Conservation (phyloP, 2,797 vertebrate genomes). For the Australoheros facetus region DNA sequence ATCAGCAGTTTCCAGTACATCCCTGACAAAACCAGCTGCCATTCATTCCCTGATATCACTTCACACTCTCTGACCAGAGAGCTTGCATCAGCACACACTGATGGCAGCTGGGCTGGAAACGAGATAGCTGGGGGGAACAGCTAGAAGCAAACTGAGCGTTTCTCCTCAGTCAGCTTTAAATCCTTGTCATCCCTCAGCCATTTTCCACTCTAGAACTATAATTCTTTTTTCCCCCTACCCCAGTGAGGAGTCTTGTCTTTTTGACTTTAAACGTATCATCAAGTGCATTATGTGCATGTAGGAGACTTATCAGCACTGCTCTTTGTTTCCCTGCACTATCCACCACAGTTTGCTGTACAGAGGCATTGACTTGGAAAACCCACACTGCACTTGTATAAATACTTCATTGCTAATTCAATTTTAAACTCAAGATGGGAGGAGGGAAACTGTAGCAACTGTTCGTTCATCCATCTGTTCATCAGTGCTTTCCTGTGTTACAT, state of each 20-base stretch:
- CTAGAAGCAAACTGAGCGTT: slow-evolving; percentile 19
- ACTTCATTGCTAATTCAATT: slow-evolving; percentile 72
- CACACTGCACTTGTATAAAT: slow-evolving; percentile 64
- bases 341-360: slow-evolving; percentile 22
- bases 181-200: not conserved
- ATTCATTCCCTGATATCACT: slow-evolving; percentile 40
- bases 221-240: not conserved
- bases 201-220: not conserved
- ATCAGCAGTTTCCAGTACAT: slow-evolving; percentile 22
- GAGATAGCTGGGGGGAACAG: slow-evolving; percentile 2
- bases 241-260: not conserved
- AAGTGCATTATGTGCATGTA: not conserved
- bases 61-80: slow-evolving; percentile 30
- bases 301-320: slow-evolving; percentile 1
- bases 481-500: slow-evolving; percentile 23
- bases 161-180: slow-evolving; percentile 22
- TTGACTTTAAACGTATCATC: not conserved
- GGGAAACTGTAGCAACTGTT: slow-evolving; percentile 34
- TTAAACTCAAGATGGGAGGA: slow-evolving; percentile 54
- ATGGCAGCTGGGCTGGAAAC: slow-evolving; percentile 18
- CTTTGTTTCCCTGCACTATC: not conserved
- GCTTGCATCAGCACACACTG: slow-evolving; percentile 45
- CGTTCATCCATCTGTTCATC: slow-evolving; percentile 28
- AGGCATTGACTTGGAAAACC: slow-evolving; percentile 61
- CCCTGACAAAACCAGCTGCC: slow-evolving; percentile 25